phyloP scores from a whole-genome alignment of 2,113 vertebrate species.

The Pantherophis guttatus region DNA sequence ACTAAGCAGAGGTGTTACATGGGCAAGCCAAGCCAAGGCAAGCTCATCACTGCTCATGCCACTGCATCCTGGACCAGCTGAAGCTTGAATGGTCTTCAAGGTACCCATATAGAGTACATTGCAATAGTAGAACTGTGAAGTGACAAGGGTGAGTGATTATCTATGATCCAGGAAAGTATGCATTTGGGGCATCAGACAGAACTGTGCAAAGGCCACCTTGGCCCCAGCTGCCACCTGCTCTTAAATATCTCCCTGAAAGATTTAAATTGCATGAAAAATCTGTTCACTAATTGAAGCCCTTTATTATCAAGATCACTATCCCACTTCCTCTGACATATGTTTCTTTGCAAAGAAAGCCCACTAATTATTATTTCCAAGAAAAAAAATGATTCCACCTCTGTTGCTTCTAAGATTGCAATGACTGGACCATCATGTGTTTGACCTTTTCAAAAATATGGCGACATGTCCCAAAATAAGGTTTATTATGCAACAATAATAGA shows the following conservation, averaged over 20 bases:
- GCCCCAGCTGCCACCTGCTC: not conserved
- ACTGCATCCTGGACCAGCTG: not conserved
- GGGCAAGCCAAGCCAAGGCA: not conserved
- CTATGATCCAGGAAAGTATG: not conserved
- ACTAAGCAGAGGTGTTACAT: not conserved
- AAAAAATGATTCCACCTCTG: conserved; percentile 38
- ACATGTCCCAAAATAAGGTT: conserved; percentile 74
- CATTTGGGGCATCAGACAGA: not conserved
- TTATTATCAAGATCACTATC: conserved; percentile 26
- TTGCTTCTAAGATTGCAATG: not conserved
- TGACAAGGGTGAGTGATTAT: not conserved
- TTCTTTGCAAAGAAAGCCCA: conserved; percentile 29
- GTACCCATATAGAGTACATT: not conserved
- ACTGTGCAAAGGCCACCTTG: not conserved
- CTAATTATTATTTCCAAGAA: not conserved
- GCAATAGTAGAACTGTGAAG: not conserved
- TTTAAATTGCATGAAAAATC: not conserved
- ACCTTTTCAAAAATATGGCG: conserved; percentile 72
- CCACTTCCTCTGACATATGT: conserved; percentile 24
- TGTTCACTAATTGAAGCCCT: conserved; percentile 2
- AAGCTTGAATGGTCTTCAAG: not conserved
- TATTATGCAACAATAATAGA: conserved; percentile 60
- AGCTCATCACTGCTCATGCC: not conserved
- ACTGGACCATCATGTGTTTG: conserved; percentile 57
- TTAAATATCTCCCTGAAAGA: not conserved